Evolutionary conservation across 2,888 invertebrate genomes (phyloP), one percentile per base, ranked within the genome.

Genomic region (Brenthis daphne): DNA sequence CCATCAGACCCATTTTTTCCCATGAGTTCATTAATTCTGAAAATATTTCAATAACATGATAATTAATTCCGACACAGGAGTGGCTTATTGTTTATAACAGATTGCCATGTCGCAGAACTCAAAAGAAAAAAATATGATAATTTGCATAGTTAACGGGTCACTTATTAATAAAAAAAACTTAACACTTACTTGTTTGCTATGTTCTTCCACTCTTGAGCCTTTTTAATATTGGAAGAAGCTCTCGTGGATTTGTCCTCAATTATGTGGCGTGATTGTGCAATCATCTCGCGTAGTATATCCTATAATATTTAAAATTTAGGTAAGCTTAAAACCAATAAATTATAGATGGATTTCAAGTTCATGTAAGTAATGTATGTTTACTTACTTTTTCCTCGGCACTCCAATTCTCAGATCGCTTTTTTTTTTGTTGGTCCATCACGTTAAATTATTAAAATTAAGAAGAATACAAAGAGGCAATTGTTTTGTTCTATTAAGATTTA

Each of bases 361-460:
- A 58, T 16, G 14, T 16, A 48, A 43, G 58, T 58, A 58, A 58
- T 58, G 14, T 47, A 47, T 43, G 43, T 58, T 58, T 16, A 58
- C 58, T 58, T 58, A 58, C 58, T 48, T 29, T 58, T 58, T 58
- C 58, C 48, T 37, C 58, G 48, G 58, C 47, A 47, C 47, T 58
- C 58, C 58, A 58, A 58, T 58, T 47, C 24, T 16, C 58, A 47
- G 58, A 43, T 47, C 58, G 16, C 16, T 16, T 16, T 16, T 16
- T 16, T 0, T 16, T 16, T 16, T 16, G 16, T 16, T 16, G 16
- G 16, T 16, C 58, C 58, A 58, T 58, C 24, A 56, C 14, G 13
- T 12, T 13, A 20, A 16, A 16, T 12, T 20, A 16, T n/a, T 24
- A 20, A 14, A 24, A 3, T 20, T 20, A 11, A 51, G 4, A 14